Evolutionary conservation across 2,113 vertebrate species (phyloP), one percentile per base, ranked within the genome.

Genomic region (Hystrix cristata): DNA sequence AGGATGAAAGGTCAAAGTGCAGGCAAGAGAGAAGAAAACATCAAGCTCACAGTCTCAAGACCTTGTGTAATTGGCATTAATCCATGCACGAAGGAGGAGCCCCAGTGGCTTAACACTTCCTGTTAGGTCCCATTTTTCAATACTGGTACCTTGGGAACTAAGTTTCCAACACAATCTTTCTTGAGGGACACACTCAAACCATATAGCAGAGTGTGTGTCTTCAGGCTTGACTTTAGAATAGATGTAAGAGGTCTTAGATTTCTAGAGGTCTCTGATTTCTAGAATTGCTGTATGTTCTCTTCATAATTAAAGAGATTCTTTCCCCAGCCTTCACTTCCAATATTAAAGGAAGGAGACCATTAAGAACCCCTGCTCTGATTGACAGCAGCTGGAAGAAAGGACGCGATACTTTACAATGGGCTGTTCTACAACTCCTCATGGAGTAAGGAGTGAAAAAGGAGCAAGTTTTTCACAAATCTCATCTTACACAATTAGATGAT

Each of bases 391-490:
- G 0, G 2, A 10, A 67, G 3, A 31, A 13, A 60, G 15, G 53
- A 78, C 1, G 1, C 7, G 0, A 12, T n/a, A 31, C 25, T 67
- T 80, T 31, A n/a, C n/a, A 65, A 67, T 72, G 21, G 14, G 8
- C 29, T 87, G 2, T 15, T 64, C 29, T 57, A 9, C 27, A 80
- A 12, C 38, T 38, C 38, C 38, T 38, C 38, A 38, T 38, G 38
- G 38, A 38, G 38, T 38, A 38, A 38, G 38, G 38, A 38, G 38
- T 38, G 38, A 38, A 38, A n/a, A 57, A 78, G 12, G 2, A 23
- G 62, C 59, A 72, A 72, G 57, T 13, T 82, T 53, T 93, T 65
- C 34, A 83, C 27, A 96, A 94, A 92, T 84, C 46, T 60, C 13
- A 31, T 64, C 69, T 60, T 23, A 31, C 57, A 34, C 90, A n/a